Evolutionary conservation across 2,113 vertebrate species (phyloP).

Genomic region (Alexandromys fortis): DNA sequence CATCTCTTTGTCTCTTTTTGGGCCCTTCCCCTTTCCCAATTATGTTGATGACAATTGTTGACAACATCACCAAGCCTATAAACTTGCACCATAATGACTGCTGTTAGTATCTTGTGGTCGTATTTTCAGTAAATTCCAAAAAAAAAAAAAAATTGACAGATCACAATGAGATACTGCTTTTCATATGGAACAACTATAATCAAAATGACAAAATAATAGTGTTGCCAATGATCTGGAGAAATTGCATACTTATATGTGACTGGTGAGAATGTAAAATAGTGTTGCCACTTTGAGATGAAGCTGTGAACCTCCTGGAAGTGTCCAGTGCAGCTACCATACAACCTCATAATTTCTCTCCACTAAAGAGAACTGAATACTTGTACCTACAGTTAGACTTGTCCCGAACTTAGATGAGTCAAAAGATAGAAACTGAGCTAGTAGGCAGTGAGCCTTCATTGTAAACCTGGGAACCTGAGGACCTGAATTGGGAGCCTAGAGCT

Average conservation of each 20-base stretch:
- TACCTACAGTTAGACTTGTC: not conserved
- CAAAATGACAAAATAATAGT: not conserved
- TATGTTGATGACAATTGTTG: not conserved
- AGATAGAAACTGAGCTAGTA: not conserved
- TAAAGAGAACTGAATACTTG: not conserved
- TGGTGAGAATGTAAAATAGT: not conserved
- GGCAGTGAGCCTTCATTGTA: no score
- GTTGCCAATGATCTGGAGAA: not conserved
- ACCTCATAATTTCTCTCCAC: not conserved
- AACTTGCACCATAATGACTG: not conserved
- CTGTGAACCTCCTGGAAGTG: not conserved
- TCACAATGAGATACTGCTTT: not conserved
- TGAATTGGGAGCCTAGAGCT: no score
- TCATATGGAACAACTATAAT: not conserved
- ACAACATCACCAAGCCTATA: not conserved
- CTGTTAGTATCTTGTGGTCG: not conserved
- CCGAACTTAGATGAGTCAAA: not conserved
- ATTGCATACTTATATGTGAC: not conserved
- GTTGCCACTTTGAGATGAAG: not conserved
- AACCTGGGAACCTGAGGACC: no score
- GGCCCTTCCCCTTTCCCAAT: not conserved
- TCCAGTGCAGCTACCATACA: not conserved
- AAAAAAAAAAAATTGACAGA: not conserved
- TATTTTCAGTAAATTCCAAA: conserved; percentile 15
- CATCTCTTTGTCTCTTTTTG: not conserved